A percentile compares a stretch with the other conserved stretches of the same genome.
phyloP scores from a whole-genome alignment of 2,888 invertebrate species.

The Rhagonycha fulva region DNA sequence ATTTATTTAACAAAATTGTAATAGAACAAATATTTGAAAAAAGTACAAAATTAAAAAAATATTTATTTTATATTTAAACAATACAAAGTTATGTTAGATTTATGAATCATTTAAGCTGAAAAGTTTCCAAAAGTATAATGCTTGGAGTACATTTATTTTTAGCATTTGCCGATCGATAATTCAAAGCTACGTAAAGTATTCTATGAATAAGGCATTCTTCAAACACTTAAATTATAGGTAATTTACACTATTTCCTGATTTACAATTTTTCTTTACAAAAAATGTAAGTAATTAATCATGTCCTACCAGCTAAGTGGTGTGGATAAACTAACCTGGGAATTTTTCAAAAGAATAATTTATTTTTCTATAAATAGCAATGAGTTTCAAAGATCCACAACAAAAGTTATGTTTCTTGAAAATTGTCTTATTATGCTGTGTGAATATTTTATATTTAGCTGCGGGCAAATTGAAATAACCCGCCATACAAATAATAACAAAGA shows the following conservation, averaged over 20 bases:
- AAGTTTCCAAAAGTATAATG: conserved; percentile 14
- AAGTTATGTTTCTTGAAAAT: neutral
- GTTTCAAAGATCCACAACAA: neutral
- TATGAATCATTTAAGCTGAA: conserved; percentile 3
- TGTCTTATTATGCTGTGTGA: neutral
- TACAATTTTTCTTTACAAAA: neutral
- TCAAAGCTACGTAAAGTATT: conserved; percentile 7
- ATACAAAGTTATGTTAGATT: neutral
- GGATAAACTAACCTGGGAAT: neutral
- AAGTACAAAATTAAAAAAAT: neutral
- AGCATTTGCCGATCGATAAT: conserved; percentile 10
- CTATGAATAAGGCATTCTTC: conserved; percentile 3
- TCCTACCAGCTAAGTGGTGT: neutral
- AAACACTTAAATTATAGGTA: neutral
- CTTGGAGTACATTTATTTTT: conserved; percentile 13
- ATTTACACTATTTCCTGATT: neutral
- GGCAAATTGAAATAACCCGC: neutral
- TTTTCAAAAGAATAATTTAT: neutral
- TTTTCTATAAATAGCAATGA: neutral
- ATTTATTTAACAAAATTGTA: neutral
- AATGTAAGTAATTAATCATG: neutral
- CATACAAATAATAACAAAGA: neutral
- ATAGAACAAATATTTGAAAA: neutral
- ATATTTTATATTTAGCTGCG: neutral
- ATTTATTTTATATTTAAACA: neutral